Percentiles rank a stretch among this genome's conserved stretches.
Evolutionary conservation across 53 echinoderm and acorn worm genomes (phyloP).

Genomic region (Holothuria scabra): DNA sequence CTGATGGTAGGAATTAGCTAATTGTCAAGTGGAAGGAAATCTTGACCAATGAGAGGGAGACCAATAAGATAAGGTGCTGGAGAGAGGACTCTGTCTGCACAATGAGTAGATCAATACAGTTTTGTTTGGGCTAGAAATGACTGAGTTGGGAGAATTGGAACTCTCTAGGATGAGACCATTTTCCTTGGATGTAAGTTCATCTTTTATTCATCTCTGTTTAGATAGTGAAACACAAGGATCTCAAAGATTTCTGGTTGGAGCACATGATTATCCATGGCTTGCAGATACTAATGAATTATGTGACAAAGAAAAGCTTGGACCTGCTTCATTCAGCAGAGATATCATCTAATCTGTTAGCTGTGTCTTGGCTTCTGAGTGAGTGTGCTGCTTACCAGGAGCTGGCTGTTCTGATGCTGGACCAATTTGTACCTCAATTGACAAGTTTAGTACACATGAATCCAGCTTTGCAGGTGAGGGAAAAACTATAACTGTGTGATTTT

Average conservation of each 20-base stretch:
- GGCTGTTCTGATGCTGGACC: slow-evolving; percentile 67
- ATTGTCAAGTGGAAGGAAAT: no score
- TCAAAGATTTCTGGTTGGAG: slow-evolving; percentile 77
- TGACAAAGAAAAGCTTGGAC: slow-evolving; percentile 48
- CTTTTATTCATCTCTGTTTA: background rate
- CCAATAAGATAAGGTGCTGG: no score
- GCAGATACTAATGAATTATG: slow-evolving; percentile 57
- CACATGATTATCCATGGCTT: slow-evolving; percentile 72
- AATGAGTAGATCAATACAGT: no score
- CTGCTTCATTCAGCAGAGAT: background rate
- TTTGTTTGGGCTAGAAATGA: no score
- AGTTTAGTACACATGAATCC: slow-evolving; percentile 48
- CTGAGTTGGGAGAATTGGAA: no score
- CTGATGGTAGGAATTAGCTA: no score
- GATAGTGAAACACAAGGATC: slow-evolving; percentile 59
- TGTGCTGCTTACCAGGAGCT: slow-evolving; percentile 51
- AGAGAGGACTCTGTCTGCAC: no score
- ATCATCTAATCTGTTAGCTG: slow-evolving; percentile 43
- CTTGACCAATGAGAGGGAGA: no score
- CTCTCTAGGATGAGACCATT: no score
- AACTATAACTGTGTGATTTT: background rate
- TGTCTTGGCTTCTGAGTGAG: slow-evolving; percentile 39
- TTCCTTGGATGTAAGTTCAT: no score
- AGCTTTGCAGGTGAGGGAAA: slow-evolving; percentile 54
- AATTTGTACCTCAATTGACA: slow-evolving; percentile 65